These are phyloP conservation scores for Uria lomvia DNA, from an alignment of 2,113 vertebrate genomes.

Conservation along the genomic window DNA sequence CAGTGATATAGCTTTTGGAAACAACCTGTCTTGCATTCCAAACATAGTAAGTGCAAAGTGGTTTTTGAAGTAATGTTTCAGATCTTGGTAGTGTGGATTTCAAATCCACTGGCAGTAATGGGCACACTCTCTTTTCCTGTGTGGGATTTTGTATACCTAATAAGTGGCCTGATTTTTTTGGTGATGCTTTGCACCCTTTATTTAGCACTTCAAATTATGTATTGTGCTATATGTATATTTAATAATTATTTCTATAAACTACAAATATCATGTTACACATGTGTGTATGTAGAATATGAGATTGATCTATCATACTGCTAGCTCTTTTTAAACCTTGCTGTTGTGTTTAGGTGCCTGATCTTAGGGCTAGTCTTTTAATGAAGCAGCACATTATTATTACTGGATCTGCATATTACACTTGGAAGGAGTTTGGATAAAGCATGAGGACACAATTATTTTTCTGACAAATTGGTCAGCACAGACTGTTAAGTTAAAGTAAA, in stretches of 20 bases:
- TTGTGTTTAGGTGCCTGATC: not conserved
- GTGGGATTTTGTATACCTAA: not conserved
- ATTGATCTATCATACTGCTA: not conserved
- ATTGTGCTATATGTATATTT: not conserved
- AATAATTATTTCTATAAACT: not conserved
- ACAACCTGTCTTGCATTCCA: not conserved
- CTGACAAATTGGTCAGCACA: not conserved
- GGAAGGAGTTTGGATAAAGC: not conserved
- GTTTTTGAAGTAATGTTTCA: constrained; percentile 10
- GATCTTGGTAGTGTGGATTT: not conserved
- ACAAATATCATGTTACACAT: not conserved
- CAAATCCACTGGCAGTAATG: not conserved
- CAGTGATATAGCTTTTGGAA: constrained; percentile 12
- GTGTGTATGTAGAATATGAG: not conserved
- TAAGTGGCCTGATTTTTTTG: not conserved
- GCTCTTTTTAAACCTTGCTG: not conserved
- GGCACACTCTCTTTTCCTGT: not conserved
- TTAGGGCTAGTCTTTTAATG: not conserved
- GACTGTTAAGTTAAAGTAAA: not conserved
- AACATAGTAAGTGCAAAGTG: not conserved
- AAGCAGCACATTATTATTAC: not conserved
- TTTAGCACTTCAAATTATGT: not conserved
- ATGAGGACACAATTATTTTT: not conserved
- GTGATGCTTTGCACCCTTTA: not conserved
- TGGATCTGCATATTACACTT: not conserved